Base-by-base conservation (phyloP, 2,113 vertebrate species). In the Python bivittatus region DNA sequence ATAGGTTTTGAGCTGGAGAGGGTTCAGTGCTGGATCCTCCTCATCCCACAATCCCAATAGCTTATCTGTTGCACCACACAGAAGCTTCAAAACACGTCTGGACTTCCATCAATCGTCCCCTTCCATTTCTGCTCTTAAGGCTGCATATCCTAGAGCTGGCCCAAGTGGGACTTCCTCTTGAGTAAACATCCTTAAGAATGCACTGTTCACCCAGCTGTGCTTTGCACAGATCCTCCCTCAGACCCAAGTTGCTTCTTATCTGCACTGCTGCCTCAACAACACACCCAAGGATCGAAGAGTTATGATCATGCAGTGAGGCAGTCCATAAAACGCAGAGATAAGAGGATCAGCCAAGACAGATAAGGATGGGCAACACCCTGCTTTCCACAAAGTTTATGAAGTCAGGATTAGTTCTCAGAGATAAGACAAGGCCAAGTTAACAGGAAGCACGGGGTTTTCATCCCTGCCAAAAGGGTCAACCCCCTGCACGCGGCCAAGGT, bases 241-340 rank as follows among this genome's bases (percentile, higher is more conserved):
- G 6, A 1, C 53, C 11, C n/a, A 15, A 52, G 0, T 6, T 29
- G 5, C 33, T 85, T 13, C 61, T 88, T 84, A 91, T 84, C 92
- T 91, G 6, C 4, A 1, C 4, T 2, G 3, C 22, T 22, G 4
- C 8, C 91, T 89, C 23, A 8, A 53, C n/a, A 29, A 48, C 56
- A 86, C 58, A 0, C 85, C 60, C 33, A 8, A 61, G 11, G 3
- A 64, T 38, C 0, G 54, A 88, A 44, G 53, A 86, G 20, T 90
- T 56, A 90, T 79, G 84, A 93, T 88, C 53, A 58, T 4, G 57
- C 25, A 10, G 22, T 44, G 20, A 25, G n/a, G 56, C 44, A 88
- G 92, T 88, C 92, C 89, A 91, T 93, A 93, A 93, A 93, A 15
- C 3, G 9, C 1, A 54, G 12, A 38, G 86, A 88, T 84, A 91